phyloP scores from a whole-genome alignment of 2,888 invertebrate species.

The Teleogryllus oceanicus region DNA sequence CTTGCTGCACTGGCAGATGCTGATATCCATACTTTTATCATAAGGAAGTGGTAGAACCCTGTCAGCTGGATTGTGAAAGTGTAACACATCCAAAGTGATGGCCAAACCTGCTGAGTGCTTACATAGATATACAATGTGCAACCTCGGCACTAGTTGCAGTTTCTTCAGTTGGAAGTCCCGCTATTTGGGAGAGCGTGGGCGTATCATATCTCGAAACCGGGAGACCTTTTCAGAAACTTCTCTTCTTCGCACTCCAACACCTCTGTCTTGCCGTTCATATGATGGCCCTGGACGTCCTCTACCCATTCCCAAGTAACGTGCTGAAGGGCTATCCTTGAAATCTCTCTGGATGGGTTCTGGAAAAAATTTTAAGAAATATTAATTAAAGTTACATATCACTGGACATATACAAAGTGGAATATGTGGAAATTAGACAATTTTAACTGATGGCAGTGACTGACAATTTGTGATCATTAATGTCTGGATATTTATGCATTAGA shows the following conservation, averaged over 20 bases:
- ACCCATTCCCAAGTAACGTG: slow-evolving; percentile 29
- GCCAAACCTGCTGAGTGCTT: background rate
- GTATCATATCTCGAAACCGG: slow-evolving; percentile 48
- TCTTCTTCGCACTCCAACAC: slow-evolving; percentile 41
- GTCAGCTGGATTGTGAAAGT: background rate
- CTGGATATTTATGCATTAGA: too few species aligned
- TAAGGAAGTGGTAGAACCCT: slow-evolving; percentile 18
- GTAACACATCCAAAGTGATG: slow-evolving; percentile 6
- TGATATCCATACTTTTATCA: background rate
- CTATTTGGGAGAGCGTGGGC: slow-evolving; percentile 50
- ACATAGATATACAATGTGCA: background rate
- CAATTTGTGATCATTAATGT: too few species aligned
- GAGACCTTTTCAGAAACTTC: slow-evolving; percentile 42
- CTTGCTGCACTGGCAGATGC: slow-evolving; percentile 4
- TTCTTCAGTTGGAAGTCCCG: slow-evolving; percentile 31
- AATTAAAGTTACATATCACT: background rate
- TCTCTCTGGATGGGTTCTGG: slow-evolving; percentile 34
- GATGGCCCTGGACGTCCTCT: slow-evolving; percentile 34
- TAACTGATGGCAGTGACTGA: background rate
- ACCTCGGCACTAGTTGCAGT: background rate
- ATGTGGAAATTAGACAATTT: background rate
- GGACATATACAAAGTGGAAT: background rate
- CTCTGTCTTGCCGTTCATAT: slow-evolving; percentile 34
- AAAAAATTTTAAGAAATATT: background rate
- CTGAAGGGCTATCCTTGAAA: slow-evolving; percentile 31